Conservation (phyloP, 2,888 invertebrate species). For the Slavum lentiscoides region DNA sequence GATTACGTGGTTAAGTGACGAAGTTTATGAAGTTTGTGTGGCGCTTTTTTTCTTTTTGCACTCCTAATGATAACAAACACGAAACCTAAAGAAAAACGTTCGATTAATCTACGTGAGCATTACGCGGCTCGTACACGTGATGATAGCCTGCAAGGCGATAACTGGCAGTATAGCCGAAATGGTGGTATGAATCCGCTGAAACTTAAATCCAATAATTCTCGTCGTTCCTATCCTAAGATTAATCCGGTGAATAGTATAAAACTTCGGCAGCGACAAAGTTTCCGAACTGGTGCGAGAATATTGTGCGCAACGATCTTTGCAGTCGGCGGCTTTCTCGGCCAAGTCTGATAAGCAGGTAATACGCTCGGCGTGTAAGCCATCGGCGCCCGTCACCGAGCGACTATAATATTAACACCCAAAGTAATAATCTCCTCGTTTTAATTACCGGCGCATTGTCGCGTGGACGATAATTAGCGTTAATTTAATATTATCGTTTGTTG, state of each 20-base stretch:
- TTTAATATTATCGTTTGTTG: too few relatives aligned
- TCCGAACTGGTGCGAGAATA: neutral
- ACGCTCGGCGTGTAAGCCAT: too few relatives aligned
- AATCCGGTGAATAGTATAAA: conserved; percentile 6
- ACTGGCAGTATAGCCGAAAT: too few relatives aligned
- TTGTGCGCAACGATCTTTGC: neutral
- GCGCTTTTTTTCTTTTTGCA: neutral
- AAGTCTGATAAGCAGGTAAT: conserved; percentile 17
- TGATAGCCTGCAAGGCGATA: too few relatives aligned
- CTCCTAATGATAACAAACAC: neutral
- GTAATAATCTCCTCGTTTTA: too few relatives aligned
- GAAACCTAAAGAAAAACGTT: neutral
- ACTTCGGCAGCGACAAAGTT: conserved; percentile 23
- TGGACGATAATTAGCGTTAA: too few relatives aligned
- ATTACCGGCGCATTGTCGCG: too few relatives aligned
- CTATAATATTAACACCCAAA: too few relatives aligned
- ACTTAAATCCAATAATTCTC: conserved; percentile 28
- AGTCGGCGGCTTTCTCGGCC: neutral
- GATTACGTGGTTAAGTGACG: conserved; percentile 2
- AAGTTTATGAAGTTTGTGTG: neutral
- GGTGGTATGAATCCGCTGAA: neutral
- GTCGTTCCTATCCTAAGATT: neutral
- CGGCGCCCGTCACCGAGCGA: too few relatives aligned
- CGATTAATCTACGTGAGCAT: neutral
- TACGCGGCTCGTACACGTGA: neutral